Conservation (phyloP, 2,888 invertebrate genomes). For the Pogonocherus hispidulus region DNA sequence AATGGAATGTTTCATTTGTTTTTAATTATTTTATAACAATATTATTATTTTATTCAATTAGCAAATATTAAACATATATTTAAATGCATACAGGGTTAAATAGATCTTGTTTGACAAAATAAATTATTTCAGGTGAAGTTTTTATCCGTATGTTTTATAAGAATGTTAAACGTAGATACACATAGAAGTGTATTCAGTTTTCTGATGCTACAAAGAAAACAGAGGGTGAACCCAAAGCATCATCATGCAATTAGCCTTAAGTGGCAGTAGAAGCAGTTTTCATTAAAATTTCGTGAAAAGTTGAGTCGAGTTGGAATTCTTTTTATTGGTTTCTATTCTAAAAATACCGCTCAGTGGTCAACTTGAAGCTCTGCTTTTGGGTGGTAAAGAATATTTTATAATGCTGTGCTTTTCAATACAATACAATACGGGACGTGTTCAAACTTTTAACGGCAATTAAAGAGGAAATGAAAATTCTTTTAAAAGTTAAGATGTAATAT, state of each 20-base stretch:
- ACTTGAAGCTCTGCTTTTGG: constrained; percentile 52
- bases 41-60: too few species aligned
- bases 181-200: too few species aligned
- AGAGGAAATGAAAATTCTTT: constrained; percentile 56
- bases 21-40: too few species aligned
- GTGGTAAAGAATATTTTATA: constrained; percentile 55
- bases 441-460: constrained; percentile 58
- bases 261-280: constrained; percentile 61
- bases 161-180: too few species aligned
- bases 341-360: constrained; percentile 57
- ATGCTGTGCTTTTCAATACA: constrained; percentile 54
- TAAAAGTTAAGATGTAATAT: constrained; percentile 46
- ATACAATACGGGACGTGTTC: constrained; percentile 54
- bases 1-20: too few species aligned
- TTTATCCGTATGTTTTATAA: too few species aligned
- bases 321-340: constrained; percentile 57
- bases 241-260: constrained; percentile 61
- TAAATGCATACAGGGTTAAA: too few species aligned
- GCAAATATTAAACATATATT: too few species aligned
- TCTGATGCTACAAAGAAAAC: not conserved
- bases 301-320: constrained; percentile 55
- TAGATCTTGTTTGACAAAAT: too few species aligned
- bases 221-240: constrained; percentile 47
- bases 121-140: too few species aligned
- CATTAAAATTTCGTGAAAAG: constrained; percentile 60